Evolutionary conservation across 2,113 vertebrate species (phyloP).

Genomic region (Procapra przewalskii): DNA sequence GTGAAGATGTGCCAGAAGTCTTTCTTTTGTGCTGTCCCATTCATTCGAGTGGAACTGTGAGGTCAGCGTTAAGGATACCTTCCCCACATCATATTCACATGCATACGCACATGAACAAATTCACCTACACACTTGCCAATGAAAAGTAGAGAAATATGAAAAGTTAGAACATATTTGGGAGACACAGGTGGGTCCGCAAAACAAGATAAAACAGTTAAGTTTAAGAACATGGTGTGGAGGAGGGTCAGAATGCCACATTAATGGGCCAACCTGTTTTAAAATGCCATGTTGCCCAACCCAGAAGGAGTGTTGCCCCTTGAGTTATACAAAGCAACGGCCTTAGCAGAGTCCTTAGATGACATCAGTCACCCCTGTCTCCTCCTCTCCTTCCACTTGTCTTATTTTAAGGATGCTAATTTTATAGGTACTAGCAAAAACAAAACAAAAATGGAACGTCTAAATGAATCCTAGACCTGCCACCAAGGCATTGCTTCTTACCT

Average conservation of each 20-base stretch:
- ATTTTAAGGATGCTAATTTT: constrained; percentile 13
- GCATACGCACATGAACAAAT: accelerated
- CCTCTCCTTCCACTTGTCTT: background rate
- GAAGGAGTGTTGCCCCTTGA: background rate
- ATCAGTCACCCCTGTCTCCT: background rate
- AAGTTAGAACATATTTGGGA: background rate
- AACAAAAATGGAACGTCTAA: background rate
- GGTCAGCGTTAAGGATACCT: background rate
- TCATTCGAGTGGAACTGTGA: background rate
- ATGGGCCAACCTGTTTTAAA: background rate
- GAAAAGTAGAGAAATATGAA: background rate
- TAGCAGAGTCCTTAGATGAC: background rate
- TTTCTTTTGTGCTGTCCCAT: background rate
- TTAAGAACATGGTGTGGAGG: background rate
- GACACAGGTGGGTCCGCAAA: background rate
- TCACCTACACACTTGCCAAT: background rate
- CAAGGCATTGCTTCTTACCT: constrained; percentile 33
- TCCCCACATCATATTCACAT: accelerated
- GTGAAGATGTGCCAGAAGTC: background rate
- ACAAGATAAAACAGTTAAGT: background rate
- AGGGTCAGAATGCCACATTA: background rate
- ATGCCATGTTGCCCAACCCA: background rate
- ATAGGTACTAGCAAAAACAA: background rate
- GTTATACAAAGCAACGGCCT: accelerated
- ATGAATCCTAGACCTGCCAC: constrained; percentile 48